phyloP scores from a whole-genome alignment of 37 sponge, comb jelly and placozoan species.

The Tethya wilhelma region DNA sequence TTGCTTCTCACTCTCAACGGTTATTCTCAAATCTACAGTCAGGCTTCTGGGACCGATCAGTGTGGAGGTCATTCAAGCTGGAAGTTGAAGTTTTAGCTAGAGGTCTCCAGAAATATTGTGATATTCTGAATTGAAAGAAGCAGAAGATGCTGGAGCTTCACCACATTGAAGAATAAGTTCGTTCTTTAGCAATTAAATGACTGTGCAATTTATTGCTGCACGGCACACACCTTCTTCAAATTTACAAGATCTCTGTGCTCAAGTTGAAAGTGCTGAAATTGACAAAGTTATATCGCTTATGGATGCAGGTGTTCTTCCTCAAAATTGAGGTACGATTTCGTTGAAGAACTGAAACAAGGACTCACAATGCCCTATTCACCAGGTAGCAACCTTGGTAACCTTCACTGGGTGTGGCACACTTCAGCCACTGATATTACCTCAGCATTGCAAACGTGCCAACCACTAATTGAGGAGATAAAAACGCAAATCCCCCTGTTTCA shows the following conservation, averaged over 20 bases:
- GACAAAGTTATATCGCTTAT: background rate
- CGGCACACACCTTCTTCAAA: background rate
- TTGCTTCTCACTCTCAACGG: background rate
- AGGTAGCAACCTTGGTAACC: constrained; percentile 53
- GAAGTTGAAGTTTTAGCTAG: constrained; percentile 1
- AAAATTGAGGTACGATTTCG: constrained; percentile 28
- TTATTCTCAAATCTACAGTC: constrained; percentile 21
- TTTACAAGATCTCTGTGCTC: background rate
- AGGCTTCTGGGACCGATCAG: constrained; percentile 8
- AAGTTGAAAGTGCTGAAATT: background rate
- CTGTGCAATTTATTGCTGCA: constrained; percentile 9
- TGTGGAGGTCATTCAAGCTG: background rate
- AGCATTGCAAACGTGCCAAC: constrained; percentile 2
- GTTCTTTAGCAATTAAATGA: background rate
- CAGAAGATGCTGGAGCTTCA: background rate
- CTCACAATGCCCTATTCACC: constrained; percentile 32
- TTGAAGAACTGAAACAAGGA: constrained; percentile 33
- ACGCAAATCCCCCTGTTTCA: constrained; percentile 23
- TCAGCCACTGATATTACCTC: constrained; percentile 15
- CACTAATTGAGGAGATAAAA: background rate
- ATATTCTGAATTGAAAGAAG: background rate
- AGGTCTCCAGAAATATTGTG: background rate
- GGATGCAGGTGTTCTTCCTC: background rate
- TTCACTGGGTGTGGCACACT: constrained; percentile 41
- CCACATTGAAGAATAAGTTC: background rate